These are phyloP conservation scores for Erebia palarica DNA, from an alignment of 2,888 invertebrate species.

Conservation along the genomic window DNA sequence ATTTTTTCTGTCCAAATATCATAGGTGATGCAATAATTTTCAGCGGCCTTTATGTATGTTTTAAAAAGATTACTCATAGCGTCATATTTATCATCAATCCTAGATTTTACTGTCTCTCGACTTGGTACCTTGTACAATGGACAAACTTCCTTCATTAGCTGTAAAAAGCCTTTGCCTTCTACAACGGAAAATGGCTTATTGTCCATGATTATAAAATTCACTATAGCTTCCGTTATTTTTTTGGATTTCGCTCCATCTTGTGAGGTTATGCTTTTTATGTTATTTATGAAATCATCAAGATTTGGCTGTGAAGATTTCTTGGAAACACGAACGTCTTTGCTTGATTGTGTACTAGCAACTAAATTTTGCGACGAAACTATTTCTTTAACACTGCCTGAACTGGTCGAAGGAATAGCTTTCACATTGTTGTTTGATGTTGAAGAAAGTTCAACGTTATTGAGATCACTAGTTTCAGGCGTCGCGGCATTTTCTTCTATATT, in stretches of 20 bases:
- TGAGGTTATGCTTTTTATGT: background rate
- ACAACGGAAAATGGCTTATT: conserved; percentile 36
- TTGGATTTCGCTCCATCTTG: background rate
- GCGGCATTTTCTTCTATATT: too few relatives aligned
- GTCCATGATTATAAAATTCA: conserved; percentile 37
- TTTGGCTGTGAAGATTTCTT: too few relatives aligned
- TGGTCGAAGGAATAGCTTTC: too few relatives aligned
- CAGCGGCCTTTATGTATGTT: conserved; percentile 18
- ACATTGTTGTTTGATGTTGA: too few relatives aligned
- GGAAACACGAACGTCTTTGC: too few relatives aligned
- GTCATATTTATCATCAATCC: too few relatives aligned
- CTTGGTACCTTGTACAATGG: conserved; percentile 33
- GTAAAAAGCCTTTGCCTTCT: conserved; percentile 36
- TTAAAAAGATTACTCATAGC: conserved; percentile 17
- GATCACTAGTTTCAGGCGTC: too few relatives aligned
- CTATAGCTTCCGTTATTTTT: conserved; percentile 25
- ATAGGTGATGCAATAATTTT: conserved; percentile 28
- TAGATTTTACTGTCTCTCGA: conserved; percentile 26
- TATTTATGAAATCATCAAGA: too few relatives aligned
- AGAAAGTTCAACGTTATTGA: too few relatives aligned
- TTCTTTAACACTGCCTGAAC: too few relatives aligned
- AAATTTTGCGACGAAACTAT: too few relatives aligned
- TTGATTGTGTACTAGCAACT: too few relatives aligned
- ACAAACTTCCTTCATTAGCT: conserved; percentile 36
- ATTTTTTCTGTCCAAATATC: conserved; percentile 36